These are phyloP conservation scores for Tanypteryx hageni DNA, from an alignment of 2,888 invertebrate genomes.

Conservation along the genomic window DNA sequence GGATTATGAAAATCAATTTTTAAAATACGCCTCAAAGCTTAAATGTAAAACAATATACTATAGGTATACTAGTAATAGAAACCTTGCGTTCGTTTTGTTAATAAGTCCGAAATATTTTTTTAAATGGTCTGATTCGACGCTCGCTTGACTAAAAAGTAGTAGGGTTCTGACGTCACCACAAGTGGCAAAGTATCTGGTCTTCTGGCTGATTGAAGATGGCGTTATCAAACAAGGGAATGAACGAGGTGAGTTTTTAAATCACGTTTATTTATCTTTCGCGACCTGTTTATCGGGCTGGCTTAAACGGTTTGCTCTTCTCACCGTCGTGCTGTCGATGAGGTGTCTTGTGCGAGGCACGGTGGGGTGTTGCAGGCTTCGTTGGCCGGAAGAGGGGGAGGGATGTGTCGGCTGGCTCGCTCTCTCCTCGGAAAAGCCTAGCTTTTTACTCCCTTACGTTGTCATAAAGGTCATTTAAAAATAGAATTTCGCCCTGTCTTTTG, in stretches of 20 bases:
- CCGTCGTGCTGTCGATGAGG: not conserved
- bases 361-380: not conserved
- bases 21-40: not conserved
- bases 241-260: constrained; percentile 46
- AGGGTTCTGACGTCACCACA: constrained; percentile 53
- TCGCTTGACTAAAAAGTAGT: constrained; percentile 40
- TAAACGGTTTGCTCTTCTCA: not conserved
- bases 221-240: constrained; percentile 44
- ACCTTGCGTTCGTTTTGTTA: not conserved
- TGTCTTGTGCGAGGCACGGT: not conserved
- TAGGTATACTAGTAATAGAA: no score
- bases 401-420: not conserved
- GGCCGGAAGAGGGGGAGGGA: not conserved
- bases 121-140: not conserved
- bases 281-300: not conserved
- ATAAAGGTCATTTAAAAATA: constrained; percentile 61
- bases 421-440: not conserved
- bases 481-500: not conserved
- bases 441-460: constrained; percentile 36
- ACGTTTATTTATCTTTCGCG: constrained; percentile 30
- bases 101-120: not conserved
- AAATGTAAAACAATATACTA: not conserved
- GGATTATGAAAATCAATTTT: not conserved
- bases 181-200: constrained; percentile 59
- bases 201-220: constrained; percentile 64